phyloP scores from a whole-genome alignment of 2,888 invertebrate genomes.

The Cartodere bifasciata region DNA sequence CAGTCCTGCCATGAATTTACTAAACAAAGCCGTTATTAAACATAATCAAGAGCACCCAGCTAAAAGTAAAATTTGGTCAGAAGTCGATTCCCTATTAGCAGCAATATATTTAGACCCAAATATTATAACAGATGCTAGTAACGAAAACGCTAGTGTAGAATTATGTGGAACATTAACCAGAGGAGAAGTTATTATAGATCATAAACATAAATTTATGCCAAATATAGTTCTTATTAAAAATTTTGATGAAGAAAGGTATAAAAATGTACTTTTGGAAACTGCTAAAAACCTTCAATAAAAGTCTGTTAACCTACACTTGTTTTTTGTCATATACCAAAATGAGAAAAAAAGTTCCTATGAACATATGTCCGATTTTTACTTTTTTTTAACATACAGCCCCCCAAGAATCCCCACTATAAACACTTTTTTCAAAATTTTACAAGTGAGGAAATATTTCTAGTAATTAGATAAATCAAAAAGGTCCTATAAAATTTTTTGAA shows the following conservation, averaged over 20 bases:
- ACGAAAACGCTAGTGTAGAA: constrained; percentile 40
- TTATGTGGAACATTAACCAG: constrained; percentile 32
- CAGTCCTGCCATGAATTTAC: too few relatives aligned
- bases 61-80: too few relatives aligned
- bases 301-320: background rate
- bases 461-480: too few relatives aligned
- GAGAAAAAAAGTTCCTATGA: too few relatives aligned
- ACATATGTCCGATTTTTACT: too few relatives aligned
- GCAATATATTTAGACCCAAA: constrained; percentile 36
- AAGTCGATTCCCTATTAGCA: constrained; percentile 41
- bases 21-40: too few relatives aligned
- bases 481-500: too few relatives aligned
- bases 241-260: background rate
- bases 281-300: background rate
- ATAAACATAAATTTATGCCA: background rate
- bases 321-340: background rate
- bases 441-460: too few relatives aligned
- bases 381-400: too few relatives aligned
- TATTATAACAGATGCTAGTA: constrained; percentile 16
- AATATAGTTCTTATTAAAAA: background rate
- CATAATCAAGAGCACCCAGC: too few relatives aligned
- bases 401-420: too few relatives aligned
- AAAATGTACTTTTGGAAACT: background rate
- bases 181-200: constrained; percentile 2
- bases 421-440: too few relatives aligned